phyloP scores from a whole-genome alignment of 2,113 vertebrate species.

The Marmota monax region DNA sequence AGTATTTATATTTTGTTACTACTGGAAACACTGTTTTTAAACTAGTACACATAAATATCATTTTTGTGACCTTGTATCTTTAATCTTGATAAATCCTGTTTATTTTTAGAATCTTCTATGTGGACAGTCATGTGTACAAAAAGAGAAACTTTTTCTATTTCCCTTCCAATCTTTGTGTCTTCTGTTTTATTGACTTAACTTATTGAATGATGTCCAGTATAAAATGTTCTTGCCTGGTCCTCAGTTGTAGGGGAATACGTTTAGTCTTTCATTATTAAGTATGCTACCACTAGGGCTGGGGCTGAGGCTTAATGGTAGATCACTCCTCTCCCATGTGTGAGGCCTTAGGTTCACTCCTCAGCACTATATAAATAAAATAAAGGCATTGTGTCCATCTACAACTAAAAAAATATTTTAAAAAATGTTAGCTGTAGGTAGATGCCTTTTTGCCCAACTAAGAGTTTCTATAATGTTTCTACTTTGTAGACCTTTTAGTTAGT shows the following conservation, averaged over 20 bases:
- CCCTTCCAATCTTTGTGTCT: not conserved
- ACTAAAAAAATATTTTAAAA: too few relatives aligned
- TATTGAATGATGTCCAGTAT: too few relatives aligned
- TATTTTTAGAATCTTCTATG: not conserved
- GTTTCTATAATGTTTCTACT: not conserved
- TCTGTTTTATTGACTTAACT: not conserved
- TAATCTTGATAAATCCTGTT: not conserved
- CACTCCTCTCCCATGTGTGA: too few relatives aligned
- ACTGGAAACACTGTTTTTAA: constrained; percentile 1
- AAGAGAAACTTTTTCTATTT: not conserved
- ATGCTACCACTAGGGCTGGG: too few relatives aligned
- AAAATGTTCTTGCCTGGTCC: too few relatives aligned
- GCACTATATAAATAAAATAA: too few relatives aligned
- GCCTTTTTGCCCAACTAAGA: not conserved
- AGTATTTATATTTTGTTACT: not conserved
- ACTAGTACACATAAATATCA: not conserved
- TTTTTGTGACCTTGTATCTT: not conserved
- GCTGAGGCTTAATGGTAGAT: too few relatives aligned
- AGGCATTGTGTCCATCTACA: too few relatives aligned
- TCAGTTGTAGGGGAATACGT: too few relatives aligned
- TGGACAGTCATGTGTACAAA: not conserved
- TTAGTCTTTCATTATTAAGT: too few relatives aligned
- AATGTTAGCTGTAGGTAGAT: too few relatives aligned
- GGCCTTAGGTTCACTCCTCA: too few relatives aligned
- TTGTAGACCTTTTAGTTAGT: not conserved